phyloP scores from a whole-genome alignment of 2,797 vertebrate genomes.

The Harpagifer antarcticus region DNA sequence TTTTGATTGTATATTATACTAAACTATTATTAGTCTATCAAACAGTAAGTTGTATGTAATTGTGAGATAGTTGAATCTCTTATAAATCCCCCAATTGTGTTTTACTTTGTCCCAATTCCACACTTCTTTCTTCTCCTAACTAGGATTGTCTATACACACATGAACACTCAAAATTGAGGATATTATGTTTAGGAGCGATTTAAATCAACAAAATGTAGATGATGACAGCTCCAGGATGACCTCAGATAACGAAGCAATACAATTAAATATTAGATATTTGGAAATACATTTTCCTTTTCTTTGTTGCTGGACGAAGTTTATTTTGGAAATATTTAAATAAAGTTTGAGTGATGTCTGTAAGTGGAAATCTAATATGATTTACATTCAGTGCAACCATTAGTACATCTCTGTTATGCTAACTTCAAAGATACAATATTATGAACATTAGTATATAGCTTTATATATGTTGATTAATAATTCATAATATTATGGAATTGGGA shows the following conservation, averaged over 20 bases:
- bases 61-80: conserved; percentile 1
- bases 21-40: background rate
- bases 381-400: background rate
- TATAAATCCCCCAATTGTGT: background rate
- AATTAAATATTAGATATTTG: background rate
- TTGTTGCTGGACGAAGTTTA: background rate
- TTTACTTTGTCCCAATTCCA: background rate
- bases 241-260: conserved; percentile 15
- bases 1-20: background rate
- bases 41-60: background rate
- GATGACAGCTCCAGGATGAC: conserved; percentile 10
- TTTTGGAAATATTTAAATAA: background rate
- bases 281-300: background rate
- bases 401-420: background rate
- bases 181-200: background rate
- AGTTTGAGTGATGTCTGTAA: background rate
- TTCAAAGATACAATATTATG: background rate
- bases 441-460: background rate
- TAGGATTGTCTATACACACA: background rate
- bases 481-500: conserved; percentile 1
- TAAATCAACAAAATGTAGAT: conserved; percentile 11
- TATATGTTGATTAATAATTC: background rate
- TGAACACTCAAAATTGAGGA: background rate
- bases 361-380: background rate
- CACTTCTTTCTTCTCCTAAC: background rate